phyloP scores from a whole-genome alignment of 2,113 vertebrate genomes.

The Euleptes europaea region DNA sequence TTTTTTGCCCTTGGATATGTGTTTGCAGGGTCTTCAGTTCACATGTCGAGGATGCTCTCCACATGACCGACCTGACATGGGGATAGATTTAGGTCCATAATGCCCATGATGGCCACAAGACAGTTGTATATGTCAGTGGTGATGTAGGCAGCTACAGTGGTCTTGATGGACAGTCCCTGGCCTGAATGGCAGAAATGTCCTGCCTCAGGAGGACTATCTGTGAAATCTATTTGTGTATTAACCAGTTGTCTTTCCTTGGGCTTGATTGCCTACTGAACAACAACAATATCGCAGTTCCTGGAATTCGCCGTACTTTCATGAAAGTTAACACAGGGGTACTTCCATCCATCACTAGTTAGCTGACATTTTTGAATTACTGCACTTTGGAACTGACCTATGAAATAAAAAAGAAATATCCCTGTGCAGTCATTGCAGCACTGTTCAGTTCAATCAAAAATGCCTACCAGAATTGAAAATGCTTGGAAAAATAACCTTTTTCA shows the following conservation, averaged over 20 bases:
- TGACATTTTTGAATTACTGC: conserved; percentile 38
- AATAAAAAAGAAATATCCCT: conserved; percentile 11
- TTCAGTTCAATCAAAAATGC: conserved; percentile 27
- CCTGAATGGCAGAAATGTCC: not conserved
- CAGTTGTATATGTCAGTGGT: no score
- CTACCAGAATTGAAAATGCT: conserved; percentile 34
- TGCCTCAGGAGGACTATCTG: not conserved
- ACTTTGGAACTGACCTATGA: conserved; percentile 47
- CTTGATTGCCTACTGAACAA: not conserved
- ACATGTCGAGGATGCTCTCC: no score
- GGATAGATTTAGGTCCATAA: no score
- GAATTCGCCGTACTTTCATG: conserved; percentile 5
- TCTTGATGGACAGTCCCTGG: not conserved
- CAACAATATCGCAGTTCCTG: conserved; percentile 7
- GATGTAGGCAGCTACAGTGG: not conserved
- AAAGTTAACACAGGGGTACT: not conserved
- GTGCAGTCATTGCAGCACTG: not conserved
- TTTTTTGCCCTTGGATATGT: no score
- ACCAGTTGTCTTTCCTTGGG: not conserved
- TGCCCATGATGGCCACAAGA: no score
- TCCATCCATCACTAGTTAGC: conserved; percentile 18
- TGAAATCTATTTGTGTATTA: not conserved
- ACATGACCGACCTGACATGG: no score
- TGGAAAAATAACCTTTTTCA: not conserved
- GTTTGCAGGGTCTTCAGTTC: no score